Evolutionary conservation across 2,888 invertebrate genomes (phyloP), one percentile per base, ranked within the genome.

Genomic region (Synergus laeviventris): DNA sequence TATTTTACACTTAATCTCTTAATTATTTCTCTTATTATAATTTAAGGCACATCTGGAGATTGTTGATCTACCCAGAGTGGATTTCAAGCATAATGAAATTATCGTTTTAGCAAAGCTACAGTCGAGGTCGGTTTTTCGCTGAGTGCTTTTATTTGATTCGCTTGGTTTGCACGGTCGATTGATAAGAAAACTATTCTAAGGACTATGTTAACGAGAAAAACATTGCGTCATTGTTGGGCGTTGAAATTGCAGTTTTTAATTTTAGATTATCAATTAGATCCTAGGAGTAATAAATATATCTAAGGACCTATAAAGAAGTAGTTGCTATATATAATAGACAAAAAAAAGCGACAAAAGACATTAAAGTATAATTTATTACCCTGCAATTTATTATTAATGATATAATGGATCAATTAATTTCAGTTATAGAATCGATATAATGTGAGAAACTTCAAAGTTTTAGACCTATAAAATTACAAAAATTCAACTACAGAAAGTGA

Each of bases 81-180:
- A 38, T 62, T 62, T 62, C 16, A 62, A 62, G 18, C 24, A 42
- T 66, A 39, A 42, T 9, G 24, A 21, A 66, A 66, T 24, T 38
- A 66, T 8, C 42, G 16, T 64, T 66, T 12, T 16, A 66, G 42
- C 24, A 66, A n/a, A n/a, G n/a, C n/a, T 31, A 31, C 45, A 31
- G 8, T 11, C 45, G 24, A 45, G 66, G 66, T 45, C 66, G 16
- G 45, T 24, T 39, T 24, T 64, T 64, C 64, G 8, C 1, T 18
- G 14, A 21, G 45, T 1, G 45, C 18, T 66, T 66, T 66, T 42
- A 42, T 42, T 45, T 66, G 66, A 66, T 45, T 45, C 66, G 66
- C 45, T 66, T 66, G 42, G 24, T 16, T 66, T 66, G 21, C 42
- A 24, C 66, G 42, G 24, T 45, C 14, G 66, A 45, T 31, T 66